Base-by-base conservation (phyloP, 2,797 vertebrate species). In the Protonibea diacanthus region DNA sequence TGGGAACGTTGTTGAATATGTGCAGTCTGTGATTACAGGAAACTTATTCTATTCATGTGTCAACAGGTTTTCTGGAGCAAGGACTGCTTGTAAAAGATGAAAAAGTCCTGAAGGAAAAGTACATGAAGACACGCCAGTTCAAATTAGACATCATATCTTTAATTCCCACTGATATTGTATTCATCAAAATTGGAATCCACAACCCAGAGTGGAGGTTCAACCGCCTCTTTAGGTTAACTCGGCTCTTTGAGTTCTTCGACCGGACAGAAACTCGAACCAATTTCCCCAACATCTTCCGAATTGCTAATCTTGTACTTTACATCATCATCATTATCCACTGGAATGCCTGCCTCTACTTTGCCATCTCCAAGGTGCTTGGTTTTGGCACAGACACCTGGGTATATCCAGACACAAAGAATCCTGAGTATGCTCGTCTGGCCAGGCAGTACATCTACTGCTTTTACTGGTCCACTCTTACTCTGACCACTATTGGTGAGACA, bases 281-380 rank as follows among this genome's bases (percentile, higher is more conserved):
- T 76, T 98, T 96, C 56, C 98, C 98, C 21, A 99, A 99, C 86
- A 94, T 98, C 74, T 99, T 99, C 71, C 94, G 98, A 62, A 99
- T 99, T 7, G 94, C 88, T 21, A 99, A 98, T 85, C 93, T 99
- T n/a, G 97, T 99, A 9, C 91, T 99, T 3, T 99, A 99, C 81
- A 99, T 99, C 64, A 93, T 99, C 5, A 95, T 99, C 79, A 99
- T 99, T 68, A 99, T 99, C 88, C 98, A 99, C 89, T 99, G 98
- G 98, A 99, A 99, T 0, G 98, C 90, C 0, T 99, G 98, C 53
- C 94, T 99, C 82, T 99, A 96, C 91, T 99, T 96, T n/a, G 96
- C 97, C 2, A 94, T 99, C 71, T 99, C 98, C 0, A 99, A 99
- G 88, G 56, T 93, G 3, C 96, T 99, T 0, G 98, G 98, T 25